Conservation (phyloP, 2,797 vertebrate genomes). For the Clarias pachynema region DNA sequence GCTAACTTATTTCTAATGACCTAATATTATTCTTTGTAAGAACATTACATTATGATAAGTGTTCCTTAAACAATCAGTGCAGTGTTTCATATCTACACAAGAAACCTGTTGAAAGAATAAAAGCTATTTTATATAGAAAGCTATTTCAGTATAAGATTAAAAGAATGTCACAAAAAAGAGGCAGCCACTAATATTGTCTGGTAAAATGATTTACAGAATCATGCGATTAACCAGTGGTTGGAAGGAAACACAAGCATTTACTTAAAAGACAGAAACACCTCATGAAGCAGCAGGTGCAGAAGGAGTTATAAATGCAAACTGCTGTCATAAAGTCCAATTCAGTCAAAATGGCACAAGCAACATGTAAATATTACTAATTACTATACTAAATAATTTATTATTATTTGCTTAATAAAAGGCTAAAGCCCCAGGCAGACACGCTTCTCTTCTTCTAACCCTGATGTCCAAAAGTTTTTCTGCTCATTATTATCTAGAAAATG, state of each 20-base stretch:
- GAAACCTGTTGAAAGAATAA: background rate
- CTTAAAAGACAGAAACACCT: conserved; percentile 40
- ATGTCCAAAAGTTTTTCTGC: background rate
- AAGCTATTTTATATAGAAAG: too few relatives aligned
- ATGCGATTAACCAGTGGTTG: background rate
- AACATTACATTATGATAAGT: conserved; percentile 3
- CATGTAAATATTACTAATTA: background rate
- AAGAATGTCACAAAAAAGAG: background rate
- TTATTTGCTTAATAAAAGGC: conserved; percentile 43
- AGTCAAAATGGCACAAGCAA: conserved; percentile 29
- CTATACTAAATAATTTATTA: too few relatives aligned
- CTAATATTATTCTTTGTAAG: conserved; percentile 8
- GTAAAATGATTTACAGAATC: conserved; percentile 2
- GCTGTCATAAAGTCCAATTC: conserved; percentile 29
- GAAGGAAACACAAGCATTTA: conserved; percentile 39
- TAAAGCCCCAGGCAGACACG: conserved; percentile 36
- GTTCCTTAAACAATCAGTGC: conserved; percentile 2
- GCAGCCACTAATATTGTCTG: background rate
- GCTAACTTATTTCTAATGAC: conserved; percentile 8
- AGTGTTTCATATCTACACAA: background rate
- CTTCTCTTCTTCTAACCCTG: conserved; percentile 33
- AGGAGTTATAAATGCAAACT: conserved; percentile 30
- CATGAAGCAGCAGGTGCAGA: conserved; percentile 26
- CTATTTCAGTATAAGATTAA: background rate
- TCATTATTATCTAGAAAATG: background rate